phyloP scores from a whole-genome alignment of 2,888 invertebrate species.

The Podabrus alpinus region DNA sequence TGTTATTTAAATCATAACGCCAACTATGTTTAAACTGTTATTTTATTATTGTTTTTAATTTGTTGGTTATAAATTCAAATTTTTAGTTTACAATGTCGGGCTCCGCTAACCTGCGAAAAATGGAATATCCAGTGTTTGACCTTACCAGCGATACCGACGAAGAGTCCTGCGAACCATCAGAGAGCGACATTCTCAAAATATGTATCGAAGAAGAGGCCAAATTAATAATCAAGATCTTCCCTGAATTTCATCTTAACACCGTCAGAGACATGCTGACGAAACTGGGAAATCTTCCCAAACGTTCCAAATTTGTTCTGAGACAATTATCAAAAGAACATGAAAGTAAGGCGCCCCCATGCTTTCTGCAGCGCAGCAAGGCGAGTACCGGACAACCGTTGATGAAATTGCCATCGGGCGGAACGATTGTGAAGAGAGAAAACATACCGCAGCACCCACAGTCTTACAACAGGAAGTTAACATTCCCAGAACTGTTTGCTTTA shows the following conservation, averaged over 20 bases:
- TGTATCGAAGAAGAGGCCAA: neutral
- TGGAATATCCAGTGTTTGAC: too few relatives aligned
- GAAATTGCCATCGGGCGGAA: too few relatives aligned
- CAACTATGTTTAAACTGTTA: too few relatives aligned
- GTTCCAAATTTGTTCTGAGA: neutral
- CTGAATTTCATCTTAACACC: neutral
- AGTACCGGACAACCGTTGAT: too few relatives aligned
- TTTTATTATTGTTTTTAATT: too few relatives aligned
- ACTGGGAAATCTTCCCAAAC: neutral
- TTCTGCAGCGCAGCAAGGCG: too few relatives aligned
- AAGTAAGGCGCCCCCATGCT: too few relatives aligned
- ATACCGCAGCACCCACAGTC: neutral
- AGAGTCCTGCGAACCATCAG: neutral
- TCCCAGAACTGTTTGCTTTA: neutral
- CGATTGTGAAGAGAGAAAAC: neutral
- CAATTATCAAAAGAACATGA: neutral
- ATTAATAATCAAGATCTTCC: neutral
- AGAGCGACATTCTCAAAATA: neutral
- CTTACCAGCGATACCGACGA: neutral
- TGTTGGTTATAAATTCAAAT: too few relatives aligned
- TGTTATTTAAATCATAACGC: too few relatives aligned
- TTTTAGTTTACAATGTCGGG: too few relatives aligned
- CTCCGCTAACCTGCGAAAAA: too few relatives aligned
- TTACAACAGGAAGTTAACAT: neutral
- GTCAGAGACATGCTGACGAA: neutral